These are phyloP conservation scores for Callosobruchus maculatus DNA, from an alignment of 2,888 invertebrate genomes.

Conservation along the genomic window DNA sequence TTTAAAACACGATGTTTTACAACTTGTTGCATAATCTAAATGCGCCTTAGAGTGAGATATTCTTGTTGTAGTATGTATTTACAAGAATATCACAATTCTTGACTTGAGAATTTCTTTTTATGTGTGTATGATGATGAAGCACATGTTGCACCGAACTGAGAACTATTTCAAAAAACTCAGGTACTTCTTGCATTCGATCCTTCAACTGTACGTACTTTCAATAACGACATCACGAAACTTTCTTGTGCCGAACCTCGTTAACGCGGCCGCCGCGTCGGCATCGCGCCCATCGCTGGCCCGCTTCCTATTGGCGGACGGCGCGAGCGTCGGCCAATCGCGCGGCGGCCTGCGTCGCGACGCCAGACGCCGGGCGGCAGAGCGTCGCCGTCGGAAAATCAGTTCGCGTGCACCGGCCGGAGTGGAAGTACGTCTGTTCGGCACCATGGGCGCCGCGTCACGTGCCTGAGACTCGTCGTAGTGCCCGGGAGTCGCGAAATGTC, in stretches of 20 bases:
- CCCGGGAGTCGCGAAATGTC: neutral
- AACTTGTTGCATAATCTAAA: too few species aligned
- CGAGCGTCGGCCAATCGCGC: neutral
- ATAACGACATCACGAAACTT: neutral
- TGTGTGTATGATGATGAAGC: too few species aligned
- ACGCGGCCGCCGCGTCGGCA: neutral
- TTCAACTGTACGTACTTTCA: neutral
- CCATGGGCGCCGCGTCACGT: neutral
- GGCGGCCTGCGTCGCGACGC: neutral
- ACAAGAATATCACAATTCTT: too few species aligned
- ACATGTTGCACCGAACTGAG: too few species aligned
- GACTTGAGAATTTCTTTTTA: too few species aligned
- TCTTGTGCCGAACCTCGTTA: neutral
- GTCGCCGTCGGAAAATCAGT: slow-evolving; percentile 25
- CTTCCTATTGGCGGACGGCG: neutral
- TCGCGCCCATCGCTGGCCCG: neutral
- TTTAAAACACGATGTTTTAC: too few species aligned
- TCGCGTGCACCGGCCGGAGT: slow-evolving; percentile 22
- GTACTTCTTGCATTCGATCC: too few species aligned
- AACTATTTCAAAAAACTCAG: too few species aligned
- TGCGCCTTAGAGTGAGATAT: too few species aligned
- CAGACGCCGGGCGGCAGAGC: neutral
- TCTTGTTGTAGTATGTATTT: too few species aligned
- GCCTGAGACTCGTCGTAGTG: neutral
- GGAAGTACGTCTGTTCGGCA: neutral